Evolutionary conservation across 2,113 vertebrate genomes (phyloP), one percentile per base, ranked within the genome.

Genomic region (Asarcornis scutulata): DNA sequence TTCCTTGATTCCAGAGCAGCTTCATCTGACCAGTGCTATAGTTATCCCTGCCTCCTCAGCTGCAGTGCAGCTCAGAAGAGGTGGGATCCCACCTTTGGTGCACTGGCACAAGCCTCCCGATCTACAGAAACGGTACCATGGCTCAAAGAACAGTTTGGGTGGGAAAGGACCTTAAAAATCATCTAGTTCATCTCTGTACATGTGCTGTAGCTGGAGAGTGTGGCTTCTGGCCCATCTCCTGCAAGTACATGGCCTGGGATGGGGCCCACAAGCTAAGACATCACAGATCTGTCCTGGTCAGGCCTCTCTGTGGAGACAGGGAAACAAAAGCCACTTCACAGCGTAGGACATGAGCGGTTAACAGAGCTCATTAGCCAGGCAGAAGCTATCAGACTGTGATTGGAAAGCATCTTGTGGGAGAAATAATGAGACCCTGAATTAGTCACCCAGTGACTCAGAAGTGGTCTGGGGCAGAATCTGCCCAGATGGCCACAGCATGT

Each of bases 381-480:
- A 88, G 73, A 74, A 53, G 36, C 81, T 94, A 80, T 79, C 73
- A 71, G 66, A 42, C 52, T 75, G 66, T 59, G 63, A 83, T 91
- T 82, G 91, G 92, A 88, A 85, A 73, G 50, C 71, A 76, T 76
- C 50, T 27, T 10, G 2, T 79, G 80, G 77, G 80, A 76, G 74
- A 96, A 68, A 67, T 67, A 8, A 26, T 67, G 77, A 84, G 78
- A 93, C 66, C 86, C 74, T 88, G 84, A 60, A 68, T 96, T 93
- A 86, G 91, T 96, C 95, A 95, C 55, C 25, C 56, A 29, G 26
- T 97, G 94, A 97, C 82, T 97, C 95, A 97, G 82, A 94, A 84
- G 84, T 74, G 69, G n/a, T 75, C 50, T 88, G 78, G 64, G 76
- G 48, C 34, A 95, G 83, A 80, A 87, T 82, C 82, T 94, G 52